Evolutionary conservation across 2,888 invertebrate species (phyloP).

Genomic region (Pseudococcus jackbeardsleyi): DNA sequence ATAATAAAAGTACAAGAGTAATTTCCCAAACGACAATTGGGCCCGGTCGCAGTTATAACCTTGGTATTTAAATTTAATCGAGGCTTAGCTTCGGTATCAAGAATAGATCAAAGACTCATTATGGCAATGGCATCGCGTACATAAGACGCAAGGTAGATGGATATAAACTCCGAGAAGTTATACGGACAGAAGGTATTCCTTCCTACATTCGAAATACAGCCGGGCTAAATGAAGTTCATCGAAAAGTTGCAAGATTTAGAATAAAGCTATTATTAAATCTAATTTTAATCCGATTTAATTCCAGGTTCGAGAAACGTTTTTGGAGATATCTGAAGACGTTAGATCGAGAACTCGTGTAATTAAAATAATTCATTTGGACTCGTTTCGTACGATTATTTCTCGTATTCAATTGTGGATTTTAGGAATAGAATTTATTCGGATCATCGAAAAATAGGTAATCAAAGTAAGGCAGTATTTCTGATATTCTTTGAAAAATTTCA

Average conservation of each 20-base stretch:
- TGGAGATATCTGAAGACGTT: background rate
- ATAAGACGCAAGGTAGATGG: background rate
- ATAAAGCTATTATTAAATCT: constrained; percentile 47
- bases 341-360: background rate
- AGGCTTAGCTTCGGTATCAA: background rate
- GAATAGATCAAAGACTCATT: constrained; percentile 22
- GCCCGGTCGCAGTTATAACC: background rate
- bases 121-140: background rate
- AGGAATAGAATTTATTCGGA: background rate
- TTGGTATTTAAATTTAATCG: background rate
- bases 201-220: background rate
- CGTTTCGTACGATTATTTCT: background rate
- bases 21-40: background rate
- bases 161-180: background rate
- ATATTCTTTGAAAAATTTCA: too few species aligned
- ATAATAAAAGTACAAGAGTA: constrained; percentile 2
- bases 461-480: background rate
- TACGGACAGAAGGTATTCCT: background rate
- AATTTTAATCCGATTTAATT: constrained; percentile 46
- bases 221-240: background rate
- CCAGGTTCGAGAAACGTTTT: constrained; percentile 37
- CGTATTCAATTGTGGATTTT: background rate
- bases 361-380: constrained; percentile 19
- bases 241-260: constrained; percentile 9
- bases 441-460: background rate